Percentiles rank a stretch among this genome's conserved stretches.
Evolutionary conservation across 2,113 vertebrate species (phyloP).

Genomic region (Melanotaenia duboulayi): DNA sequence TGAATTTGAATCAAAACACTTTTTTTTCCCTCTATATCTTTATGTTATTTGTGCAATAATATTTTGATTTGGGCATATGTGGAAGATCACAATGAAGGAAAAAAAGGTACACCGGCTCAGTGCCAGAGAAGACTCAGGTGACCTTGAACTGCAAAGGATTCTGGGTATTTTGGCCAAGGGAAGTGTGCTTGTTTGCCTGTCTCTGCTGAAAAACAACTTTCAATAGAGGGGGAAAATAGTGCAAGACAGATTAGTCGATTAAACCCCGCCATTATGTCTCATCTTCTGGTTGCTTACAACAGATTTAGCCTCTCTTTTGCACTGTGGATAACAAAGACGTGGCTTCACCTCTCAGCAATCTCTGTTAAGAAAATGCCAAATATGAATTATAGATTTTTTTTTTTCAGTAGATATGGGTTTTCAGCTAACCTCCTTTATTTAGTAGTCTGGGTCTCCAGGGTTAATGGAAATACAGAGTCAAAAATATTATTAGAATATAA

Average conservation of each 20-base stretch:
- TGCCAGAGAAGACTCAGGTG: constrained; percentile 59
- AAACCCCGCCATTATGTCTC: constrained; percentile 33
- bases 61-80: constrained; percentile 10
- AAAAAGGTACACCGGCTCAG: constrained; percentile 14
- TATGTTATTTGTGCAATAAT: neutral
- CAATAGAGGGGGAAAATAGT: constrained; percentile 2
- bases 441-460: constrained; percentile 21
- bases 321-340: neutral
- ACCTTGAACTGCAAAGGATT: constrained; percentile 74
- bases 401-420: neutral
- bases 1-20: neutral
- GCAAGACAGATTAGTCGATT: constrained; percentile 40
- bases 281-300: constrained; percentile 5
- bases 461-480: constrained; percentile 43
- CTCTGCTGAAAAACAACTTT: constrained; percentile 36
- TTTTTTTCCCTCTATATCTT: neutral
- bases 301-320: constrained; percentile 17
- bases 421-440: constrained; percentile 19
- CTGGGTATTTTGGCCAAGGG: constrained; percentile 52
- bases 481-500: constrained; percentile 65
- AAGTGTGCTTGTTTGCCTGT: neutral
- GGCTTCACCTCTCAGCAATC: neutral
- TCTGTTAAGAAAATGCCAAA: neutral
- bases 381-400: neutral
- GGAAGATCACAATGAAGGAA: constrained; percentile 22